Base-by-base conservation (phyloP, 2,797 vertebrate species). In the Oreochromis grahami region DNA sequence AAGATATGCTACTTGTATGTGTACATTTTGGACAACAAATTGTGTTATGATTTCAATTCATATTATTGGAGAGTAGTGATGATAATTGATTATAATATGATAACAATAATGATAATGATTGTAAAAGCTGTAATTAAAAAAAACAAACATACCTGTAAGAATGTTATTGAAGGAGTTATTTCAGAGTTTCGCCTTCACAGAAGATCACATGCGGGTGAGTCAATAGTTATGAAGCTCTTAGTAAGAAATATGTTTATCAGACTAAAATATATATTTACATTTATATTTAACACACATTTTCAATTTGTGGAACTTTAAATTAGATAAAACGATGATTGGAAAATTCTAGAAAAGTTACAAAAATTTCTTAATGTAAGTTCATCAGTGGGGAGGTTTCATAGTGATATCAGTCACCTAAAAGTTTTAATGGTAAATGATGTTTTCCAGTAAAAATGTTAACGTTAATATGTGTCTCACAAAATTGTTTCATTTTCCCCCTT, bases 1-100 rank as follows among this genome's bases (percentile, higher is more conserved):
- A 96, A 94, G 94, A 96, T 96, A 97, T 96, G 96, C 96, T 97
- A 96, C 95, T 94, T 96, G 95, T 97, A 96, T 96, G 96, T 97
- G 96, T 96, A 97, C 85, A 97, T 97, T 96, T 97, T 94, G 94
- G 90, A 86, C 85, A 90, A 88, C 83, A 91, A 95, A 90, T 94
- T 95, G 96, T 96, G 95, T 94, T 96, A 96, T 96, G 96, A 96
- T 95, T 96, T 95, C 93, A 96, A 94, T 95, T 95, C 91, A 94
- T 96, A 95, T 95, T 93, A 94, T 86, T 94, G 93, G 93, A 93
- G 96, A 95, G 89, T 95, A 96, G 95, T 95, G 92, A 93, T 94
- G 93, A 94, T 91, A 93, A 95, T 93, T 95, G 93, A 94, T 95
- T 95, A 96, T 95, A 93, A 93, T 93, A 96, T 94, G 91, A 95